Percentiles rank a stretch among this genome's conserved stretches.
phyloP scores from a whole-genome alignment of 2,113 vertebrate genomes.

The Mirounga angustirostris region DNA sequence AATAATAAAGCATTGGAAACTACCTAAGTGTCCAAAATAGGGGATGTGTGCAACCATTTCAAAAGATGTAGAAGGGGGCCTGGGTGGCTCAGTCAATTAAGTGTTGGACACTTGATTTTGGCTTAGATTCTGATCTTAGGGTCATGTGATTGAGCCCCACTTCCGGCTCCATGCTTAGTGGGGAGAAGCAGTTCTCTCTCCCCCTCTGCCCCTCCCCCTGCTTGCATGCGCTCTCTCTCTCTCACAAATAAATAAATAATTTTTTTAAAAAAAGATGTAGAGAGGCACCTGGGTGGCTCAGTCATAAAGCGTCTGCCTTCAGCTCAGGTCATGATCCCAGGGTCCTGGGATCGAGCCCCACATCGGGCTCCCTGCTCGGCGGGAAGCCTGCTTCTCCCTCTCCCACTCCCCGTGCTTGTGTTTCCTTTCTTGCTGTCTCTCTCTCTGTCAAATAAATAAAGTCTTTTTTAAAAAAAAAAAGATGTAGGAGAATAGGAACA shows the following conservation, averaged over 20 bases:
- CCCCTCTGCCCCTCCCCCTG: neutral
- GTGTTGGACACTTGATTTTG: neutral
- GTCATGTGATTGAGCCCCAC: neutral
- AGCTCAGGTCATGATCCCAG: neutral
- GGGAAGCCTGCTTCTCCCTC: neutral
- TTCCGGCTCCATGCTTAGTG: neutral
- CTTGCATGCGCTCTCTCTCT: neutral
- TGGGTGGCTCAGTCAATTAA: neutral
- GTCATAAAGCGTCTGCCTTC: too few species aligned
- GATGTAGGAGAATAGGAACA: neutral
- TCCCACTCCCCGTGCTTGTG: neutral
- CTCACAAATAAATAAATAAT: neutral
- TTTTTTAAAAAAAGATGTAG: neutral
- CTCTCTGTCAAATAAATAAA: neutral
- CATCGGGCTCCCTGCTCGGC: neutral
- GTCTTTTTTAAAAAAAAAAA: neutral
- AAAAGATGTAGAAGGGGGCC: neutral
- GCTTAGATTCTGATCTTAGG: neutral
- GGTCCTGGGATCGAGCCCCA: neutral
- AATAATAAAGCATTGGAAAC: slow-evolving; percentile 17
- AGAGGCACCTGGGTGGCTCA: too few species aligned
- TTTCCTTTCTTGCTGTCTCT: too few species aligned
- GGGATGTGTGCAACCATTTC: neutral
- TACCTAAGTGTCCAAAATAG: neutral
- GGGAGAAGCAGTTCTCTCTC: neutral